phyloP scores from a whole-genome alignment of 37 sponge, comb jelly and placozoan species.

The Aphrocallistes beatrix region DNA sequence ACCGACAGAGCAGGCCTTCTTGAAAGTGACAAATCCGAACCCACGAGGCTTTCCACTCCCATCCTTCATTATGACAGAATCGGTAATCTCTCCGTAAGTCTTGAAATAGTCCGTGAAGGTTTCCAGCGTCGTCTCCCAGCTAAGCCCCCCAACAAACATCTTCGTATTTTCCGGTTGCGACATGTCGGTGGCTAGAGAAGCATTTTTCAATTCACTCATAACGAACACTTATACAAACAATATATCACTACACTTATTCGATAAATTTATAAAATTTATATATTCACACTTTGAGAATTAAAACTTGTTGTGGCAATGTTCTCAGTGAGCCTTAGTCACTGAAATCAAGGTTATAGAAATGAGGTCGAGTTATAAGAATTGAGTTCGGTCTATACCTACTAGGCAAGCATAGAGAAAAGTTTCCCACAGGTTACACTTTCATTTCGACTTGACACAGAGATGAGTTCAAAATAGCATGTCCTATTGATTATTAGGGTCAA shows the following conservation, averaged over 20 bases:
- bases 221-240: background rate
- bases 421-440: too few species aligned
- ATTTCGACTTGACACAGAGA: too few species aligned
- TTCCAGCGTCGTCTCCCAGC: conserved; percentile 46
- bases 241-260: background rate
- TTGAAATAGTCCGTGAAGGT: conserved; percentile 35
- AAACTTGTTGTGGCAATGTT: background rate
- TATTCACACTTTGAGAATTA: background rate
- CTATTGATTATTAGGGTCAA: too few species aligned
- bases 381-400: background rate
- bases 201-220: background rate
- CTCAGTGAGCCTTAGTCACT: background rate
- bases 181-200: conserved; percentile 6
- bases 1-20: conserved; percentile 26
- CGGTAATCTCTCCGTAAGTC: conserved; percentile 43
- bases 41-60: conserved; percentile 34
- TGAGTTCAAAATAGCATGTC: too few species aligned
- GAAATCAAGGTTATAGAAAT: background rate
- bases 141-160: conserved; percentile 57
- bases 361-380: conserved; percentile 10
- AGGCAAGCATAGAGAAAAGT: background rate
- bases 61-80: conserved; percentile 44
- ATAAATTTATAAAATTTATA: background rate
- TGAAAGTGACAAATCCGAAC: conserved; percentile 60
- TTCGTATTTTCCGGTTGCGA: conserved; percentile 27